Percentiles rank a stretch among this genome's conserved stretches.
phyloP scores from a whole-genome alignment of 2,888 invertebrate species.

The Myopa tessellatipennis region DNA sequence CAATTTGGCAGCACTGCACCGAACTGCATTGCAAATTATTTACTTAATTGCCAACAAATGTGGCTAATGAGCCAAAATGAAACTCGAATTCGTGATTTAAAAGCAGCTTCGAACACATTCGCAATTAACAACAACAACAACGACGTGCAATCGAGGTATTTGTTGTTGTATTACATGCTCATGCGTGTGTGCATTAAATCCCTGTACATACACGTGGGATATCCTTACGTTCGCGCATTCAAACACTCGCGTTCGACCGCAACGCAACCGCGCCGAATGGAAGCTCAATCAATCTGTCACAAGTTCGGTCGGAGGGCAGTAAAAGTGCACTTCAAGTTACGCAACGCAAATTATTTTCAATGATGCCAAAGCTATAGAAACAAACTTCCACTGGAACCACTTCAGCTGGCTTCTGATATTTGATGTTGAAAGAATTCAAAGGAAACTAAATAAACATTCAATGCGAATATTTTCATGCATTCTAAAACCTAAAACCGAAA shows the following conservation, averaged over 20 bases:
- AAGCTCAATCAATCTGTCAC: not conserved
- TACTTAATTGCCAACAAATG: conserved; percentile 63
- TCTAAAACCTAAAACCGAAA: too few species aligned
- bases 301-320: not conserved
- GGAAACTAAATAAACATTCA: too few species aligned
- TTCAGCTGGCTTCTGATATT: too few species aligned
- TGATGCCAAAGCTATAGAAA: too few species aligned
- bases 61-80: conserved; percentile 61
- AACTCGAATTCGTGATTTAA: conserved; percentile 51
- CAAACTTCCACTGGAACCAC: too few species aligned
- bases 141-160: not conserved
- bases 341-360: too few species aligned
- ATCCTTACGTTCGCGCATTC: not conserved
- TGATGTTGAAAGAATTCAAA: too few species aligned
- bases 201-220: not conserved
- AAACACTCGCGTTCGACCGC: not conserved
- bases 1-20: conserved; percentile 30
- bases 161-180: too few species aligned
- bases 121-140: not conserved
- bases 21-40: conserved; percentile 57
- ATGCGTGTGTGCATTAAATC: too few species aligned
- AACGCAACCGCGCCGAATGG: not conserved
- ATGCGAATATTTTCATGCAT: too few species aligned
- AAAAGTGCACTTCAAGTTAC: too few species aligned
- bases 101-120: not conserved